A percentile compares a stretch with the other conserved stretches of the same genome.
Conservation (phyloP, 2,113 vertebrate species). For the Mandrillus leucophaeus region DNA sequence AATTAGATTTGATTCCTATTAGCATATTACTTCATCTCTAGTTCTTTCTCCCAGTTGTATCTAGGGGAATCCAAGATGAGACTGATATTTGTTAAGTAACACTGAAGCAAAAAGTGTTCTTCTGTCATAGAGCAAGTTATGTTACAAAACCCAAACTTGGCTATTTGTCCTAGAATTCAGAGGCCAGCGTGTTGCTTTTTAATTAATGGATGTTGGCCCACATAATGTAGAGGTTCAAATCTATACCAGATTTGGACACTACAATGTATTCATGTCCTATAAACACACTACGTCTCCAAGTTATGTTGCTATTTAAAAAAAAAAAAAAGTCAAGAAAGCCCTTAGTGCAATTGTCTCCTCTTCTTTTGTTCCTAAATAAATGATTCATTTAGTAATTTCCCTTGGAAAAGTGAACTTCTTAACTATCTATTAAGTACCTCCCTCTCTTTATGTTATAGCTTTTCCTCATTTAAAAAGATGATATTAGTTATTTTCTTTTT, state of each 20-base stretch:
- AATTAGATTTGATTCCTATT: background rate
- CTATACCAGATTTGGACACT: background rate
- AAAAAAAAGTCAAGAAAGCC: background rate
- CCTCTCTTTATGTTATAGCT: background rate
- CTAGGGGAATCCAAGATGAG: background rate
- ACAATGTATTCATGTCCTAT: background rate
- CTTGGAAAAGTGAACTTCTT: background rate
- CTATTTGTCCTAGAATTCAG: background rate
- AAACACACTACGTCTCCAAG: background rate
- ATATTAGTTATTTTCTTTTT: background rate
- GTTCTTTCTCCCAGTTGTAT: background rate
- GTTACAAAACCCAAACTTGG: background rate
- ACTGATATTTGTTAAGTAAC: background rate
- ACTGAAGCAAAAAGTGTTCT: background rate
- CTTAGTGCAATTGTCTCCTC: background rate
- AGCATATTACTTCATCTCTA: background rate
- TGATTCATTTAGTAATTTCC: background rate
- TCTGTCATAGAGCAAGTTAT: background rate
- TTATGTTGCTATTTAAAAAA: background rate
- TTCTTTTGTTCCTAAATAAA: background rate
- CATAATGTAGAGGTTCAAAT: background rate
- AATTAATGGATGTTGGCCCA: background rate
- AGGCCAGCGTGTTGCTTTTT: background rate
- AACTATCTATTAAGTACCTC: background rate
- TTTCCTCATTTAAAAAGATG: conserved; percentile 8